Conservation (phyloP, 2,888 invertebrate genomes). For the Acanthosepion lycidas region DNA sequence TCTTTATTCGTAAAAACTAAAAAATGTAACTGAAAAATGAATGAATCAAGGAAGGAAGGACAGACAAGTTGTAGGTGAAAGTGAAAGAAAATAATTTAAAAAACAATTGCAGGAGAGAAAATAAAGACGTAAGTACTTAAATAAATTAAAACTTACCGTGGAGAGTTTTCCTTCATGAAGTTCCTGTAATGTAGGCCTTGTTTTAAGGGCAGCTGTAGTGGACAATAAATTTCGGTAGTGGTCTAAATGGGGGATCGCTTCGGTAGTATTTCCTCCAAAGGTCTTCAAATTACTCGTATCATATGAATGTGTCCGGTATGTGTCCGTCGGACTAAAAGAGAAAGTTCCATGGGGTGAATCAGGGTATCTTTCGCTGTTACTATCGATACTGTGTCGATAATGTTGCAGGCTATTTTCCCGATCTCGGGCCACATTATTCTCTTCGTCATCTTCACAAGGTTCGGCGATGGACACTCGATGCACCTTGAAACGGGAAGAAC, state of each 20-base stretch:
- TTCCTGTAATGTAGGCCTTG: slow-evolving; percentile 74
- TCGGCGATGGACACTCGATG: slow-evolving; percentile 65
- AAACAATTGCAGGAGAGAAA: no score
- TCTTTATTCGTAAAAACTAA: no score
- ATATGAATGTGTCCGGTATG: slow-evolving; percentile 52
- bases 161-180: slow-evolving; percentile 73
- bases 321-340: slow-evolving; percentile 46
- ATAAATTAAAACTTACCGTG: slow-evolving; percentile 35
- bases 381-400: slow-evolving; percentile 23
- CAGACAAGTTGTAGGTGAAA: no score
- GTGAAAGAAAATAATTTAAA: no score
- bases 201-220: slow-evolving; percentile 65
- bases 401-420: neutral
- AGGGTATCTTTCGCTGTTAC: slow-evolving; percentile 23
- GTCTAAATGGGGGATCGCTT: slow-evolving; percentile 86
- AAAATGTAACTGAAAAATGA: no score
- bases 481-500: slow-evolving; percentile 65
- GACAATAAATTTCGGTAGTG: slow-evolving; percentile 79
- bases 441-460: neutral
- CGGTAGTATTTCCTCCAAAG: slow-evolving; percentile 79
- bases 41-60: no score
- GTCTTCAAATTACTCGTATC: slow-evolving; percentile 80
- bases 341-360: slow-evolving; percentile 46
- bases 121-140: no score
- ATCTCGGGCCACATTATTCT: no score